Evolutionary conservation across 2,888 invertebrate genomes (phyloP).

Genomic region (Limenitis camilla): DNA sequence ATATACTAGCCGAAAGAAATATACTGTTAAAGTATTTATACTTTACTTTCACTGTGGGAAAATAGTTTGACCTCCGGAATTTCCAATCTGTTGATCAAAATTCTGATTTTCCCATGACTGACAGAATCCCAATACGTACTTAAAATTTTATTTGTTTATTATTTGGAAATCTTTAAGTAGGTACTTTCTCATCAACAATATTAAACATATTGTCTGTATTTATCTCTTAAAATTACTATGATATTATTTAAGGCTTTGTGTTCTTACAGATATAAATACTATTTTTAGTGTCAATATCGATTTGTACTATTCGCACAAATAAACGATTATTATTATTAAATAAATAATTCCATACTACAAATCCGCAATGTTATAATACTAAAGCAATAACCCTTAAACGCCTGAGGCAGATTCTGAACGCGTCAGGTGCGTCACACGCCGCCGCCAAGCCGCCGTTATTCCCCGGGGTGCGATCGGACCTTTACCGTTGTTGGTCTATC

Average conservation of each 20-base stretch:
- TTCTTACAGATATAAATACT: too few relatives aligned
- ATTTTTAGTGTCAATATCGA: too few relatives aligned
- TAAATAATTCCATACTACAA: too few relatives aligned
- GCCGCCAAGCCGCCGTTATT: conserved; percentile 43
- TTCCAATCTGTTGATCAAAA: background rate
- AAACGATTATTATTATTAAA: too few relatives aligned
- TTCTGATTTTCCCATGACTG: too few relatives aligned
- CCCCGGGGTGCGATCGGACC: conserved; percentile 46
- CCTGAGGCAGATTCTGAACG: conserved; percentile 36
- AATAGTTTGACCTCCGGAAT: conserved; percentile 5
- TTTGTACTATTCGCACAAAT: too few relatives aligned
- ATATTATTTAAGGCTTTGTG: too few relatives aligned
- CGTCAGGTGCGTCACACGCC: conserved; percentile 50
- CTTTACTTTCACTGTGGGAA: conserved; percentile 14
- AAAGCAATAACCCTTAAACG: conserved; percentile 8
- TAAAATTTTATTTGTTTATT: background rate
- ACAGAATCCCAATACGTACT: too few relatives aligned
- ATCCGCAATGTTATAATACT: too few relatives aligned
- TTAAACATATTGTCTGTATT: too few relatives aligned
- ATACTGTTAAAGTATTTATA: conserved; percentile 10
- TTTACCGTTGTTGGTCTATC: conserved; percentile 27
- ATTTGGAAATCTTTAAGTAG: background rate
- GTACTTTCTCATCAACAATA: too few relatives aligned
- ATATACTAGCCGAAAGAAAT: conserved; percentile 21
- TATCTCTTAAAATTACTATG: too few relatives aligned